Conservation (phyloP, 2,888 invertebrate species). For the Cephus pulcher region DNA sequence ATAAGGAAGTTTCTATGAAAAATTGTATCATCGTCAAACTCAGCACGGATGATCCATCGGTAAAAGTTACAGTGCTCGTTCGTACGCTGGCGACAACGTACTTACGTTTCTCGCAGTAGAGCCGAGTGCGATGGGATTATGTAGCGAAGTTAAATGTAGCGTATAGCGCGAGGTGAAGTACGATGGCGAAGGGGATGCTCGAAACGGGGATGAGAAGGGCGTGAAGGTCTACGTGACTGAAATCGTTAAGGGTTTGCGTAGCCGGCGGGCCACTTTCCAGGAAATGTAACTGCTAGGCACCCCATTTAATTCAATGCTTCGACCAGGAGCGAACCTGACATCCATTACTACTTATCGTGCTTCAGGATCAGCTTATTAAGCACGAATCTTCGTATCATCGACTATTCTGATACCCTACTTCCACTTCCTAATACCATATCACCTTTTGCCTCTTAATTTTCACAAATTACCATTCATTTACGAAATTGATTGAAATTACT, state of each 20-base stretch:
- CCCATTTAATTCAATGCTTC: slow-evolving; percentile 34
- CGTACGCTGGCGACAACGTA: slow-evolving; percentile 17
- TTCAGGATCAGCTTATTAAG: slow-evolving; percentile 8
- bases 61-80: not conserved
- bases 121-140: slow-evolving; percentile 20
- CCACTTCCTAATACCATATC: not conserved
- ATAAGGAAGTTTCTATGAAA: not conserved
- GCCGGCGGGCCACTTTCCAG: slow-evolving; percentile 16
- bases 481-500: not conserved
- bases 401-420: not conserved
- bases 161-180: slow-evolving; percentile 16
- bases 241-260: slow-evolving; percentile 27
- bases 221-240: slow-evolving; percentile 34
- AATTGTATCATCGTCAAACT: not conserved
- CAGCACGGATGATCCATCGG: not conserved
- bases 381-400: not conserved
- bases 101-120: slow-evolving; percentile 8
- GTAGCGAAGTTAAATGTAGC: slow-evolving; percentile 32
- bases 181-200: slow-evolving; percentile 17
- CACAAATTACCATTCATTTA: not conserved
- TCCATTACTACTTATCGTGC: slow-evolving; percentile 9
- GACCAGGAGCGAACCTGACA: slow-evolving; percentile 16
- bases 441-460: not conserved
- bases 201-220: slow-evolving; percentile 20
- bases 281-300: slow-evolving; percentile 28